Conservation (phyloP, 2,888 invertebrate species). For the Xestia c-nigrum region DNA sequence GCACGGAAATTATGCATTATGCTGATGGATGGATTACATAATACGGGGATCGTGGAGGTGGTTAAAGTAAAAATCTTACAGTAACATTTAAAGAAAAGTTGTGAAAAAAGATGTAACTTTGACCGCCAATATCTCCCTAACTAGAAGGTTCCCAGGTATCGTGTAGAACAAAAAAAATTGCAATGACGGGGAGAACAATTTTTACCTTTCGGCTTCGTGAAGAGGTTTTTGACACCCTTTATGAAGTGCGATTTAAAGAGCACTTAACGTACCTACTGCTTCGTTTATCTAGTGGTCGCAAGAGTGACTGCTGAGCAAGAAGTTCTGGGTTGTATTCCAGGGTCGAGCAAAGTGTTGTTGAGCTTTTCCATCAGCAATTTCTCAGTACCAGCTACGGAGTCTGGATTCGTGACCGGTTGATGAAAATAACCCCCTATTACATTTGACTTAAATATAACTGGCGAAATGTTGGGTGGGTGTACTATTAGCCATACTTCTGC, state of each 20-base stretch:
- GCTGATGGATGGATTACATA: no score
- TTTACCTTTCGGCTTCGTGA: no score
- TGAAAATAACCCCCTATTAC: not conserved
- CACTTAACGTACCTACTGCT: not conserved
- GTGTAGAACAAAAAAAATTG: no score
- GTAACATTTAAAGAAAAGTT: no score
- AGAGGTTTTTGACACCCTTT: no score
- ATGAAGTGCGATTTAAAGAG: not conserved
- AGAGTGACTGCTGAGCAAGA: not conserved
- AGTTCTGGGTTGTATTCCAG: not conserved
- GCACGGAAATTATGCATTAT: no score
- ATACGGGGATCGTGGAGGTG: no score
- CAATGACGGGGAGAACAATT: no score
- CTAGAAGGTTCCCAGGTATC: no score
- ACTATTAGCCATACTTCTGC: not conserved
- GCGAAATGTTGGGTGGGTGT: not conserved
- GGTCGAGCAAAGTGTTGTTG: not conserved
- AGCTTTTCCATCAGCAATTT: not conserved
- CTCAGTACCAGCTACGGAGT: not conserved
- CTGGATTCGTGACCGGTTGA: not conserved
- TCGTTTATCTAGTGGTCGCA: not conserved
- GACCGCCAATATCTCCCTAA: no score
- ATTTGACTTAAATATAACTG: not conserved
- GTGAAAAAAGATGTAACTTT: no score
- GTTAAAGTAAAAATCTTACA: no score